phyloP scores from a whole-genome alignment of 2,797 vertebrate genomes.

The Parauchenoglanis ngamensis region DNA sequence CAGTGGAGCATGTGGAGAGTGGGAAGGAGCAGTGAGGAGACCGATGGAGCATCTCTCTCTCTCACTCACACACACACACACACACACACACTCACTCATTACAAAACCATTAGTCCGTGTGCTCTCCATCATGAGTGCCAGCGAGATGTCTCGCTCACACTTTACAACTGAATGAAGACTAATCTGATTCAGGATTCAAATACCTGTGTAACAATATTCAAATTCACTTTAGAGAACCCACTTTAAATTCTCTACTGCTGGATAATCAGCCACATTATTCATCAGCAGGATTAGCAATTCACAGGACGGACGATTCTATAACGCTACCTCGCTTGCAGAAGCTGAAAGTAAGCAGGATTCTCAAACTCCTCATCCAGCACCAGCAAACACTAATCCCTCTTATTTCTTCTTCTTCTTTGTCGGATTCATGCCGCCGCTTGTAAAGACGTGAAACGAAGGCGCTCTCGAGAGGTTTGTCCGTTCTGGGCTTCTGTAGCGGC shows the following conservation, averaged over 20 bases:
- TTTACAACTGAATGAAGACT: slow-evolving; percentile 1
- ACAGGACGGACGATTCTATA: background rate
- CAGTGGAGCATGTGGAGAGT: slow-evolving; percentile 56
- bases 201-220: slow-evolving; percentile 4
- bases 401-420: too few species aligned
- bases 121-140: background rate
- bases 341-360: background rate
- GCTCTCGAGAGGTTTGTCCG: too few species aligned
- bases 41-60: slow-evolving; percentile 40
- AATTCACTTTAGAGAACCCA: background rate
- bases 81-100: slow-evolving; percentile 37
- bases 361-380: too few species aligned
- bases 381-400: too few species aligned
- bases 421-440: too few species aligned
- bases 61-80: background rate
- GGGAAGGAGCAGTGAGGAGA: slow-evolving; percentile 49
- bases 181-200: slow-evolving; percentile 7
- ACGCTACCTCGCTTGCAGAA: background rate
- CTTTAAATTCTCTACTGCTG: background rate
- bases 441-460: too few species aligned
- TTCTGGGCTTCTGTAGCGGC: too few species aligned
- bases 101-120: slow-evolving; percentile 26
- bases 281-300: background rate
- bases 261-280: background rate
- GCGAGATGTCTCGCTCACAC: background rate